Conservation (phyloP, 2,797 vertebrate genomes). For the Pristis pectinata region DNA sequence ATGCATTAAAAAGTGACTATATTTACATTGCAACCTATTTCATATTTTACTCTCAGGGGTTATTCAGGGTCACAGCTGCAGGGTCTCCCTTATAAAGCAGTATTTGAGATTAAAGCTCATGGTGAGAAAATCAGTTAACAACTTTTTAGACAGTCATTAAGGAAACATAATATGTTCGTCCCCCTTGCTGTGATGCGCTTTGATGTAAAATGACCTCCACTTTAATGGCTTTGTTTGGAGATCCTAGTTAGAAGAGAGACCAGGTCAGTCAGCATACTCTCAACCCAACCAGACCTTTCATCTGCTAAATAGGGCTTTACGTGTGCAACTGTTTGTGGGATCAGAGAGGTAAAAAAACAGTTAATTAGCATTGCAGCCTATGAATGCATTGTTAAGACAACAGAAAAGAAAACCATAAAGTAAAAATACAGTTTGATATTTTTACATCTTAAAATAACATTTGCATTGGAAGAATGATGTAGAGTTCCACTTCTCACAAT, state of each 20-base stretch:
- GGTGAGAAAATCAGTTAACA: slow-evolving; percentile 32
- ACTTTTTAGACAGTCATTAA: slow-evolving; percentile 30
- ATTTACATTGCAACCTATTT: slow-evolving; percentile 18
- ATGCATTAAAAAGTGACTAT: slow-evolving; percentile 24
- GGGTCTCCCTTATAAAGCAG: background rate
- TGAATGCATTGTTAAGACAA: background rate
- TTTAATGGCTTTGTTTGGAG: background rate
- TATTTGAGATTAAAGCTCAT: slow-evolving; percentile 30
- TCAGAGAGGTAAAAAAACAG: background rate
- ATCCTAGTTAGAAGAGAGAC: background rate
- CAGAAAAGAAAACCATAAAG: too few species aligned
- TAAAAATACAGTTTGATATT: too few species aligned
- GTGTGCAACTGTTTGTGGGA: background rate
- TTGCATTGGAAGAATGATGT: background rate
- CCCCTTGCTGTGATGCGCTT: slow-evolving; percentile 8
- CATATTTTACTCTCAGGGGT: background rate
- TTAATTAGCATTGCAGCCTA: background rate
- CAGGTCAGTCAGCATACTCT: background rate
- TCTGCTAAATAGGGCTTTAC: background rate
- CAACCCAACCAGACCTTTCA: background rate
- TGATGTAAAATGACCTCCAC: slow-evolving; percentile 16
- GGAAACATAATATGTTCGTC: slow-evolving; percentile 17
- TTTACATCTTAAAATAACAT: background rate
- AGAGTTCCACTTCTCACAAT: background rate
- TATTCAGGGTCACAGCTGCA: background rate